These are phyloP conservation scores for Glyptemys insculpta DNA, from an alignment of 2,797 vertebrate species.

Conservation along the genomic window DNA sequence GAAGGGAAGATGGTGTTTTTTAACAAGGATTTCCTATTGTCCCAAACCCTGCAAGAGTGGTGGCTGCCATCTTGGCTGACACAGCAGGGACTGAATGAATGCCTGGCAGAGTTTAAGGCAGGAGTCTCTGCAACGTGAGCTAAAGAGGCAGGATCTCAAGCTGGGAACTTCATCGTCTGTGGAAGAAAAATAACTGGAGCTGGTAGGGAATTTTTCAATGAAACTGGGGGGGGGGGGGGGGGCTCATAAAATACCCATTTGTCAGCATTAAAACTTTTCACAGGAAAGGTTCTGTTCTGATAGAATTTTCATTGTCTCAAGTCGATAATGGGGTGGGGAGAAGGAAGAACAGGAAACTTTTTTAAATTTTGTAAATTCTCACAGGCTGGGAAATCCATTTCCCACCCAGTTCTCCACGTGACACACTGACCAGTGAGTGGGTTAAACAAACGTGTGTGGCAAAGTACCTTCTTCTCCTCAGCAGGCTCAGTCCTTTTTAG, in stretches of 20 bases:
- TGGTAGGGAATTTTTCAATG: not conserved
- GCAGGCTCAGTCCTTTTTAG: no score
- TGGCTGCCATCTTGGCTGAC: not conserved
- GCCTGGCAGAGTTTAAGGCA: not conserved
- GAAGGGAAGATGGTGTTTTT: not conserved
- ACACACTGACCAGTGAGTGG: not conserved
- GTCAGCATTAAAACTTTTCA: no score
- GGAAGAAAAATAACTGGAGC: not conserved
- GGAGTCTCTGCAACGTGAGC: not conserved
- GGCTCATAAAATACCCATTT: not conserved
- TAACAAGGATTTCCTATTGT: not conserved
- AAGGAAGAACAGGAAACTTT: not conserved
- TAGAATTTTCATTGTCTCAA: not conserved
- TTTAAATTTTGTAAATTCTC: not conserved
- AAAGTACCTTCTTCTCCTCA: no score
- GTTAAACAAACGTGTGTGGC: not conserved
- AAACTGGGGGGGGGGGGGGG: no score
- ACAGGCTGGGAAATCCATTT: not conserved
- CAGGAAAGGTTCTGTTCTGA: no score
- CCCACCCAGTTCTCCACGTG: not conserved
- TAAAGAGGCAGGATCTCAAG: not conserved
- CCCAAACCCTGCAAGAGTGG: not conserved
- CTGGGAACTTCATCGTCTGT: not conserved
- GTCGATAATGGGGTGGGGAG: not conserved
- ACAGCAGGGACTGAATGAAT: not conserved